Evolutionary conservation across 2,797 vertebrate genomes (phyloP).

Genomic region (Macropodus opercularis): DNA sequence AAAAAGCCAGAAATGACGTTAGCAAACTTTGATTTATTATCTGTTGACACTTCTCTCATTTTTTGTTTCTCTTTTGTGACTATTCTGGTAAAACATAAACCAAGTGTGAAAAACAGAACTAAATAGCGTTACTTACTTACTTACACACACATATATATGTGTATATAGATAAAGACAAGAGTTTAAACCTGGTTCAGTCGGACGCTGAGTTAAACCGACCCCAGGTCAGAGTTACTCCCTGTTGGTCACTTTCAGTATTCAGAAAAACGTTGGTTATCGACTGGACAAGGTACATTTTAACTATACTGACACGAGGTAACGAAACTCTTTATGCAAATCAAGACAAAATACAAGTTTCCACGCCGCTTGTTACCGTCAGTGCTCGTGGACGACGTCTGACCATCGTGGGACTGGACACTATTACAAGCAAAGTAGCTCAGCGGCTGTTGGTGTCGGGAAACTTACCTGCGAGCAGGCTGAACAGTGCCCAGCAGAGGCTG

Average conservation of each 20-base stretch:
- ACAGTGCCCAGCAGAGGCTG: constrained; percentile 44
- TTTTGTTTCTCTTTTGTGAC: neutral
- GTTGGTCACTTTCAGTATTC: neutral
- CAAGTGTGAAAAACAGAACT: neutral
- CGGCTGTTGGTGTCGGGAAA: constrained; percentile 28
- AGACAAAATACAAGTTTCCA: neutral
- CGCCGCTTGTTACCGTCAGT: neutral
- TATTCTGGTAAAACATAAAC: neutral
- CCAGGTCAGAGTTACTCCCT: constrained; percentile 25
- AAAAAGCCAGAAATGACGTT: neutral
- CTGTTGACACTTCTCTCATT: neutral
- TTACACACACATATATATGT: neutral
- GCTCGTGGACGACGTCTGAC: neutral
- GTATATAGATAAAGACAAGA: no score
- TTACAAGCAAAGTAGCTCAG: constrained; percentile 25
- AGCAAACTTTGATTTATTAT: constrained; percentile 16
- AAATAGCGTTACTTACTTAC: no score
- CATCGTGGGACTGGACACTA: neutral
- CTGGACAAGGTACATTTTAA: neutral
- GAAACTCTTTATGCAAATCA: neutral
- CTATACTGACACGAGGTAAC: accelerated
- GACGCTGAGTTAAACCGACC: constrained; percentile 33
- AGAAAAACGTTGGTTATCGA: no score
- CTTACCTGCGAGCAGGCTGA: constrained; percentile 74
- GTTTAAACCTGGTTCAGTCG: neutral